Conservation (phyloP, 2,797 vertebrate genomes). For the Sebastes trivittatus region DNA sequence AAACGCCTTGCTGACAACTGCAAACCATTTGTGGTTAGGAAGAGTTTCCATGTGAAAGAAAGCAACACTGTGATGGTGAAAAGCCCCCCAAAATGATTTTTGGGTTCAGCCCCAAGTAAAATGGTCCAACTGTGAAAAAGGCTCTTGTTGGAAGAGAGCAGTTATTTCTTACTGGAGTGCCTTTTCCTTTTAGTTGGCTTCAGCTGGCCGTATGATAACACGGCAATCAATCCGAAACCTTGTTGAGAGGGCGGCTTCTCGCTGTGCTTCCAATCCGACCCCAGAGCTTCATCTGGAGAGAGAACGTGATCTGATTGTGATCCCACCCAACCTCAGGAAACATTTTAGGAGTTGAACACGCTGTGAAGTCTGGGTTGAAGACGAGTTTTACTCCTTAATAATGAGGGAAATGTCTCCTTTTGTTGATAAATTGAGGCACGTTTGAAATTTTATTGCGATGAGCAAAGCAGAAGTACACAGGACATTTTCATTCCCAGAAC, state of each 20-base stretch:
- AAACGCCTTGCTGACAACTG: conserved; percentile 9
- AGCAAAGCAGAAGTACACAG: background rate
- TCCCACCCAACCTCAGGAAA: conserved; percentile 30
- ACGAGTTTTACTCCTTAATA: background rate
- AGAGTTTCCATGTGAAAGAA: conserved; percentile 20
- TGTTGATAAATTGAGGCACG: background rate
- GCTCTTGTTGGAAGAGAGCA: conserved; percentile 14
- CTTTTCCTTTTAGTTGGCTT: conserved; percentile 31
- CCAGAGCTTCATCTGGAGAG: conserved; percentile 29
- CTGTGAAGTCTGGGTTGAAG: background rate
- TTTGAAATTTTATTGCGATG: background rate
- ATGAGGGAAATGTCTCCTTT: conserved; percentile 5
- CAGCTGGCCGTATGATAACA: conserved; percentile 22
- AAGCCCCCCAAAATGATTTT: conserved; percentile 11
- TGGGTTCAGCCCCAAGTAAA: conserved; percentile 22
- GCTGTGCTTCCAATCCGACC: background rate
- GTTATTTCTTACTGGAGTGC: conserved; percentile 19
- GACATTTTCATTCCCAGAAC: background rate
- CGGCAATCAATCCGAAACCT: conserved; percentile 31
- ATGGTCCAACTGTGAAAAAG: conserved; percentile 33
- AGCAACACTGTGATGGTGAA: background rate
- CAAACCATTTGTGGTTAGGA: background rate
- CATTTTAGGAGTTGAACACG: background rate
- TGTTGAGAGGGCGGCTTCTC: conserved; percentile 31
- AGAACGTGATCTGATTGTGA: conserved; percentile 15